These are phyloP conservation scores for Chiroxiphia lanceolata DNA, from an alignment of 2,797 vertebrate genomes.

Conservation along the genomic window DNA sequence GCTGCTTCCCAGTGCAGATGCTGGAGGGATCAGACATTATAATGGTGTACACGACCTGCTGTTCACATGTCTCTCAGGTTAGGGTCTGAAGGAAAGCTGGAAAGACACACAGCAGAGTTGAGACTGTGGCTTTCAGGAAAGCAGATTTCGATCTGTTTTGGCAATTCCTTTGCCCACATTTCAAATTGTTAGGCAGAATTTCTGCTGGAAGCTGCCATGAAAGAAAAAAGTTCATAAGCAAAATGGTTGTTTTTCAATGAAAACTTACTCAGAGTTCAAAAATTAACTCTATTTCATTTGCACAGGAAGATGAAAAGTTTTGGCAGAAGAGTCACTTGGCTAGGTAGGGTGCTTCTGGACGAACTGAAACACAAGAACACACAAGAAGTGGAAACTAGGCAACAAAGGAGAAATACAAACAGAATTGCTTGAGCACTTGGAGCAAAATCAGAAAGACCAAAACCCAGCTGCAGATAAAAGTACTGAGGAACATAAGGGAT, in stretches of 20 bases:
- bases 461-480: not conserved
- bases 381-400: constrained; percentile 23
- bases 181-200: not conserved
- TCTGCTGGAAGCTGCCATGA: not conserved
- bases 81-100: not conserved
- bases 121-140: not conserved
- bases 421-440: constrained; percentile 22
- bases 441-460: constrained; percentile 26
- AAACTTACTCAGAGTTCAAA: not conserved
- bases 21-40: not conserved
- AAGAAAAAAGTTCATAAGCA: not conserved
- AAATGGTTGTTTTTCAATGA: not conserved
- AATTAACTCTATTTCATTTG: not conserved
- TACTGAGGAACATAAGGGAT: not conserved
- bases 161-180: not conserved
- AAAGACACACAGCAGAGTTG: not conserved
- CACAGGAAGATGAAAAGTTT: not conserved
- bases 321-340: not conserved
- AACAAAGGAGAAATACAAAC: not conserved
- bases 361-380: constrained; percentile 16
- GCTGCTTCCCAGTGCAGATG: not conserved
- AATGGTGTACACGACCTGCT: not conserved
- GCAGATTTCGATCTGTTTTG: not conserved
- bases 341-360: constrained; percentile 12
- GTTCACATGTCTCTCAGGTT: not conserved